phyloP scores from a whole-genome alignment of 2,113 vertebrate genomes.

The Nymphicus hollandicus region DNA sequence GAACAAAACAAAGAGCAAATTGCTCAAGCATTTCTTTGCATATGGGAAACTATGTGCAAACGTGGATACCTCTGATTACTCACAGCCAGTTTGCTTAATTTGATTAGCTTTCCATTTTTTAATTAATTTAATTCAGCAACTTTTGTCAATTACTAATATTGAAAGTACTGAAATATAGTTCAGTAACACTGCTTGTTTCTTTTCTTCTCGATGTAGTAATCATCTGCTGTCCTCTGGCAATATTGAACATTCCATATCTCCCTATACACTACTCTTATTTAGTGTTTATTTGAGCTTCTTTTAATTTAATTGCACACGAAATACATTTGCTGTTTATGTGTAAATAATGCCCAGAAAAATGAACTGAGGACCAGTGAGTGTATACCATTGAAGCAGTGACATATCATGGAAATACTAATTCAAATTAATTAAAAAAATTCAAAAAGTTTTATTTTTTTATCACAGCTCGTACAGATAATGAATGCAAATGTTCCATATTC shows the following conservation, averaged over 20 bases:
- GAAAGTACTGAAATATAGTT: background rate
- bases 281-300: slow-evolving; percentile 11
- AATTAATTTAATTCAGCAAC: background rate
- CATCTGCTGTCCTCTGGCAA: background rate
- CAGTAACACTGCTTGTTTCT: slow-evolving; percentile 22
- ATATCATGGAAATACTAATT: slow-evolving; percentile 1
- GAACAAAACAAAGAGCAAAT: slow-evolving; percentile 11
- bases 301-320: slow-evolving; percentile 20
- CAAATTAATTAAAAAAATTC: background rate
- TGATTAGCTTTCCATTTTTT: background rate
- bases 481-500: background rate
- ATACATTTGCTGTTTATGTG: background rate
- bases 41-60: slow-evolving; percentile 56
- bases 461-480: background rate
- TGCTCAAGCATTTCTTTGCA: slow-evolving; percentile 31
- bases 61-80: slow-evolving; percentile 38
- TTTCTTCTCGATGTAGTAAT: slow-evolving; percentile 6
- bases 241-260: background rate
- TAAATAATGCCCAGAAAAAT: slow-evolving; percentile 1
- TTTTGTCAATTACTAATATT: slow-evolving; percentile 1
- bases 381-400: background rate
- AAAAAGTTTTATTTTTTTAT: background rate
- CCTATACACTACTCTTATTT: background rate
- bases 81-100: slow-evolving; percentile 29
- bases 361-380: background rate